Evolutionary conservation across 1,140 invertebrate species (phyloP), one percentile per base, ranked within the genome.

Genomic region (Calliphora vicina): DNA sequence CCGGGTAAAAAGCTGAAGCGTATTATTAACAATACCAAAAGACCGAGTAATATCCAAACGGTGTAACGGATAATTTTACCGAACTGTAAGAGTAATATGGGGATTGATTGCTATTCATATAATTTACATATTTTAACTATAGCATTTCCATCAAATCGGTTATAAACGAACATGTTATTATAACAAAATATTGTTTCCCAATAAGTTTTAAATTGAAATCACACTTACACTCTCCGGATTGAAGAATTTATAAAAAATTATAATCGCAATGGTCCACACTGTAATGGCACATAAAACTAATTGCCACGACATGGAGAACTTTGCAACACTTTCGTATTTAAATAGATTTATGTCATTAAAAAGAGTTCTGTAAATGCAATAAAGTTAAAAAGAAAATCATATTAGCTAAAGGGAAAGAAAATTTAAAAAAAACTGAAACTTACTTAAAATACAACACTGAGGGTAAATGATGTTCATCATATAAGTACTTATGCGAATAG

Each of bases 1-100:
- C 96, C 97, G 0, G 95, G 94, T 74, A 97, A 74, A 72, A 87
- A 89, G 0, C 86, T 17, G 5, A 89, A 87, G 0, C 88, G 83
- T 20, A 84, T 50, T 5, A 87, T 57, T 61, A 88, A 89, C 0
- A 88, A 6, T 0, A 81, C 0, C 10, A 89, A 27, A 0, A 89
- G 72, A 0, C 0, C 57, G 23, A 88, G n/a, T 0, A 85, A 82
- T 0, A 50, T 73, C n/a, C 85, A 35, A 0, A 89, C 84, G 84
- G 86, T 72, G 10, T 82, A 84, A 0, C 88, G 84, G 1, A 85
- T 8, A 0, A 88, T 25, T 42, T 72, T 85, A 3, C 88, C 88
- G 45, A 89, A 86, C 87, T 86, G 61, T 15, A 50, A 45, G 23
- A 42, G 20, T 10, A 81, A n/a, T 50, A 26, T n/a, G 0, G 2